A percentile compares a stretch with the other conserved stretches of the same genome.
Evolutionary conservation across 2,888 invertebrate genomes (phyloP).

Genomic region (Schrankia costaestrigalis): DNA sequence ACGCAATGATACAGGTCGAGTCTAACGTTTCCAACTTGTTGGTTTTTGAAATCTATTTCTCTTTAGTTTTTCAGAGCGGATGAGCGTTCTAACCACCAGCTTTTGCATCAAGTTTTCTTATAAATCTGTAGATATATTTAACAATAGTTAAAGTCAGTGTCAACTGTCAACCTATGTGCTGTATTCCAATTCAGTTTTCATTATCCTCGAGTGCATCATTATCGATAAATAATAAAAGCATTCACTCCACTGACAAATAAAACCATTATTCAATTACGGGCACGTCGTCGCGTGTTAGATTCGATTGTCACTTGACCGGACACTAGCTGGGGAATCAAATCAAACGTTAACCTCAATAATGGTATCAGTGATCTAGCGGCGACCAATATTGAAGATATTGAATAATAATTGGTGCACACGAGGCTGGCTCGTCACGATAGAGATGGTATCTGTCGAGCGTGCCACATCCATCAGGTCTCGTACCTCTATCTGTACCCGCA

Average conservation of each 20-base stretch:
- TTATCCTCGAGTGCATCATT: constrained; percentile 30
- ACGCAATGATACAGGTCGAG: no score
- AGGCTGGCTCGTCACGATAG: constrained; percentile 59
- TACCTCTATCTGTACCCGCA: constrained; percentile 60
- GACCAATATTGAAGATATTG: constrained; percentile 59
- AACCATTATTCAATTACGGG: constrained; percentile 64
- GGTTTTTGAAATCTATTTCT: no score
- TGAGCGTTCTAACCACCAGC: no score
- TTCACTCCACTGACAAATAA: constrained; percentile 51
- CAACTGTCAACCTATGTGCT: not conserved
- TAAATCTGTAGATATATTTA: no score
- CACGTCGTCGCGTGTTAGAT: constrained; percentile 41
- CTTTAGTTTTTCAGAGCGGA: no score
- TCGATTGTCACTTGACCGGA: constrained; percentile 69
- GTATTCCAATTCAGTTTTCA: constrained; percentile 26
- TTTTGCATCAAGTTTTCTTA: no score
- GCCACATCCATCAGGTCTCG: constrained; percentile 73
- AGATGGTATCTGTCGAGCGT: constrained; percentile 73
- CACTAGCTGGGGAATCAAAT: constrained; percentile 50
- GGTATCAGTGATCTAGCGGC: constrained; percentile 42
- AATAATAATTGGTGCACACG: constrained; percentile 77
- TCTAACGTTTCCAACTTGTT: no score
- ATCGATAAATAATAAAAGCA: constrained; percentile 50
- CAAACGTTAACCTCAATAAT: constrained; percentile 60
- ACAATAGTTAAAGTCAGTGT: no score